These are phyloP conservation scores for Malaclemys terrapin DNA, from an alignment of 2,113 vertebrate species.

Conservation along the genomic window DNA sequence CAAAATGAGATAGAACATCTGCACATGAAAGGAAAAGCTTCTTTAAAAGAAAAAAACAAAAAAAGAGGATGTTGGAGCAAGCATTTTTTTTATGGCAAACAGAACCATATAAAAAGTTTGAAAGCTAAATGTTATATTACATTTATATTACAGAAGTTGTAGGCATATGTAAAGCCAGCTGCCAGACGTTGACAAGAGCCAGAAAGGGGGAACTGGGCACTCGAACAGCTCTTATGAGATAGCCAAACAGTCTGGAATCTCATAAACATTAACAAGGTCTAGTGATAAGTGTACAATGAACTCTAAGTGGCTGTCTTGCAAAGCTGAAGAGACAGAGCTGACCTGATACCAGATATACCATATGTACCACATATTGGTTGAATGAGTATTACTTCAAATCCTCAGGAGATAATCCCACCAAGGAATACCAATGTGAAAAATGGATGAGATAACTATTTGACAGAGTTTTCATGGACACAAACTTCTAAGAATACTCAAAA, in stretches of 20 bases:
- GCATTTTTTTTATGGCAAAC: background rate
- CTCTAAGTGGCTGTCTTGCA: background rate
- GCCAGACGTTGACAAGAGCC: slow-evolving; percentile 40
- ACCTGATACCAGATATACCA: background rate
- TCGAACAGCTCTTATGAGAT: slow-evolving; percentile 28
- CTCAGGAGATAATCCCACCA: background rate
- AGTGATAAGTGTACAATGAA: background rate
- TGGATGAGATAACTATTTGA: background rate
- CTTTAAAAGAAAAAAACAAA: slow-evolving; percentile 6
- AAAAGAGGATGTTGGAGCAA: background rate
- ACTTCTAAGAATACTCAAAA: background rate
- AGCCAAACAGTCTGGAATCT: slow-evolving; percentile 31
- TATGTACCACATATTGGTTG: background rate
- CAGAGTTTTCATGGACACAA: background rate
- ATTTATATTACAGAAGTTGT: slow-evolving; percentile 59
- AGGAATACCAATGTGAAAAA: background rate
- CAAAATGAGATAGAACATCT: background rate
- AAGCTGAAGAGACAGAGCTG: background rate
- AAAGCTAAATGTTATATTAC: slow-evolving; percentile 32
- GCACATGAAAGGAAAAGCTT: background rate
- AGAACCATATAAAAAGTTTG: background rate
- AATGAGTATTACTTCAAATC: background rate
- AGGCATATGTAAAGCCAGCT: slow-evolving; percentile 57
- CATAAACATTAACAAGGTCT: background rate
- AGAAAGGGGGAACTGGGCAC: slow-evolving; percentile 47